phyloP scores from a whole-genome alignment of 2,113 vertebrate species.

The Heterocephalus glaber region DNA sequence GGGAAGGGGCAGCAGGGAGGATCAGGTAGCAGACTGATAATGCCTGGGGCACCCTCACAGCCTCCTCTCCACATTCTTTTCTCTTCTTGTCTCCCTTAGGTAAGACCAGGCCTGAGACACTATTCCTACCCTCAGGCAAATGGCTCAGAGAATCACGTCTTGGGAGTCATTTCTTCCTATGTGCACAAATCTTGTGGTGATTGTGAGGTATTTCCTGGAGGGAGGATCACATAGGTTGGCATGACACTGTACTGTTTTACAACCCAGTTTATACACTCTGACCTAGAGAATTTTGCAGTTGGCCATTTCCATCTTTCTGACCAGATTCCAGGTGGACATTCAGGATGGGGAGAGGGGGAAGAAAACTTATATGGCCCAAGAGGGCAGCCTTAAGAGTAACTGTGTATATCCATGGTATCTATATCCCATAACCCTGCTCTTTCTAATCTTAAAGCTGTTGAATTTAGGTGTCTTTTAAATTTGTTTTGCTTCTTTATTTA shows the following conservation, averaged over 20 bases:
- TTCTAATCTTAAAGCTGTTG: too few relatives aligned
- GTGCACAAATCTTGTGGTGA: neutral
- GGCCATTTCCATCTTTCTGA: neutral
- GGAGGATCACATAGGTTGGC: neutral
- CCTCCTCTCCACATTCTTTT: neutral
- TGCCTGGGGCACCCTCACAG: neutral
- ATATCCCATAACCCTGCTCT: too few relatives aligned
- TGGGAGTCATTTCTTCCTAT: neutral
- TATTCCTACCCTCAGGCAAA: neutral
- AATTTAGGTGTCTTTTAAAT: too few relatives aligned
- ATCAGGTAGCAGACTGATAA: neutral
- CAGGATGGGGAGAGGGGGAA: neutral
- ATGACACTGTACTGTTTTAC: neutral
- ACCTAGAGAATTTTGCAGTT: neutral
- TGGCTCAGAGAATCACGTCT: neutral
- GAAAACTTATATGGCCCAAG: neutral
- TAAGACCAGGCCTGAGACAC: neutral
- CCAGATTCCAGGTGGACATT: neutral
- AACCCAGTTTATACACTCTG: too few relatives aligned
- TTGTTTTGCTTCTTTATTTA: too few relatives aligned
- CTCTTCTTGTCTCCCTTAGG: neutral
- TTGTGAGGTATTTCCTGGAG: neutral
- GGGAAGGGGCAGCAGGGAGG: neutral
- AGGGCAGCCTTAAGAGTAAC: neutral
- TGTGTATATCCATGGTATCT: neutral